These are phyloP conservation scores for Zaprionus lachaisei DNA, from an alignment of 1,140 invertebrate genomes.

Conservation along the genomic window DNA sequence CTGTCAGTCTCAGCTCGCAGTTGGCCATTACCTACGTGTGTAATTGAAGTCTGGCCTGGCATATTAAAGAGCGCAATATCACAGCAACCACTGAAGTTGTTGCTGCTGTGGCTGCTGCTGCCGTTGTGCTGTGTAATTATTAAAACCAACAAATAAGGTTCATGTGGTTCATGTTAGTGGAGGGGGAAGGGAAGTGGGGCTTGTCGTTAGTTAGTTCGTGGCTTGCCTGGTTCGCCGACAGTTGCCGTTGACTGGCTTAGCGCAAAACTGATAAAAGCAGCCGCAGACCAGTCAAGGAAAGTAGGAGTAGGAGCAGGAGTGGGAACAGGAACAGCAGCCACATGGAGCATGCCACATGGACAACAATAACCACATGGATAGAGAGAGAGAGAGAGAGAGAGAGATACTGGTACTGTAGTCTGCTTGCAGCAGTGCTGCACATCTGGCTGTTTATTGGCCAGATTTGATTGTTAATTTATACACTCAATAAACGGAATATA, in stretches of 20 bases:
- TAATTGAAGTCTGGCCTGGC: slow-evolving; percentile 78
- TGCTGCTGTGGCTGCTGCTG: slow-evolving; percentile 9
- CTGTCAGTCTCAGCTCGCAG: slow-evolving; percentile 25
- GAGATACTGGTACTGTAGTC: not conserved
- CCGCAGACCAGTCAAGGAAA: slow-evolving; percentile 13
- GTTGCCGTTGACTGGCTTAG: slow-evolving; percentile 49
- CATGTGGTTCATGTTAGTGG: slow-evolving; percentile 44
- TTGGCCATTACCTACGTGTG: slow-evolving; percentile 58
- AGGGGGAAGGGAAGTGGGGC: not conserved
- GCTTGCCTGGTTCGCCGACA: slow-evolving; percentile 14
- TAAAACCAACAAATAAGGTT: slow-evolving; percentile 84
- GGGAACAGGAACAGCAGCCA: not conserved
- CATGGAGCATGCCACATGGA: not conserved
- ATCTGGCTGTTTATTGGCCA: slow-evolving; percentile 13
- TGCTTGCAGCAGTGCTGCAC: slow-evolving; percentile 7
- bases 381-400: not conserved
- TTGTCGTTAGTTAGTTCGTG: slow-evolving; percentile 16
- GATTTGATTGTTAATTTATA: slow-evolving; percentile 12
- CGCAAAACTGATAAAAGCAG: slow-evolving; percentile 48
- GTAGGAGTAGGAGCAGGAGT: not conserved
- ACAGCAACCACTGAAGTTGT: slow-evolving; percentile 23
- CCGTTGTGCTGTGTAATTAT: slow-evolving; percentile 75
- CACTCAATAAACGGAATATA: slow-evolving; percentile 4
- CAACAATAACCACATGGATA: not conserved
- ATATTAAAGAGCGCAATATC: slow-evolving; percentile 72